These are phyloP conservation scores for Bombus polaris DNA, from an alignment of 1,140 invertebrate species.

Conservation along the genomic window DNA sequence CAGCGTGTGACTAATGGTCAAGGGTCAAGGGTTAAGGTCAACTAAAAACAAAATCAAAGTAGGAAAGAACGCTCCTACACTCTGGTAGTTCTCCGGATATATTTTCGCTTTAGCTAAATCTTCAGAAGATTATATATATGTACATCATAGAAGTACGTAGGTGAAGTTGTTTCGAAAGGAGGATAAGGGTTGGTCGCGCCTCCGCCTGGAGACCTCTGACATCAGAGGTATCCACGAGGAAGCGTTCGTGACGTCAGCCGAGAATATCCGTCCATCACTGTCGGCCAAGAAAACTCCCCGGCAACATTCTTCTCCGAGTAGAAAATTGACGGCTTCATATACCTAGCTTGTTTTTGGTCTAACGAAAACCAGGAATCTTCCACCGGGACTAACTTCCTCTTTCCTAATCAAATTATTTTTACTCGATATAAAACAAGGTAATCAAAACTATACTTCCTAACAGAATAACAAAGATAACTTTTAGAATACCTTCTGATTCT, in stretches of 20 bases:
- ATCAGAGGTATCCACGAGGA: conserved; percentile 40
- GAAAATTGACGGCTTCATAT: conserved; percentile 20
- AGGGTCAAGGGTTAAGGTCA: too few species aligned
- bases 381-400: background rate
- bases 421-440: background rate
- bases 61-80: too few species aligned
- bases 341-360: background rate
- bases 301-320: background rate
- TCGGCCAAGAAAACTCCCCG: conserved; percentile 42
- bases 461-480: too few species aligned
- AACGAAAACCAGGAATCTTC: background rate
- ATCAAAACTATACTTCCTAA: too few species aligned
- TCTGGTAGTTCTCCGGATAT: too few species aligned
- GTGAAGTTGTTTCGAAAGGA: background rate
- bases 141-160: background rate
- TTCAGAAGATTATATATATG: too few species aligned
- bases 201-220: background rate
- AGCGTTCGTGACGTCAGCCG: conserved; percentile 37
- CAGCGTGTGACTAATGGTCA: too few species aligned
- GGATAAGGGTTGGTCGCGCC: background rate
- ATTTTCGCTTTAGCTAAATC: too few species aligned
- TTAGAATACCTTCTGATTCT: too few species aligned
- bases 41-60: too few species aligned
- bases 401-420: background rate
- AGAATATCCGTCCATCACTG: conserved; percentile 68